Evolutionary conservation across 2,113 vertebrate genomes (phyloP).

Genomic region (Nyctereutes procyonoides): DNA sequence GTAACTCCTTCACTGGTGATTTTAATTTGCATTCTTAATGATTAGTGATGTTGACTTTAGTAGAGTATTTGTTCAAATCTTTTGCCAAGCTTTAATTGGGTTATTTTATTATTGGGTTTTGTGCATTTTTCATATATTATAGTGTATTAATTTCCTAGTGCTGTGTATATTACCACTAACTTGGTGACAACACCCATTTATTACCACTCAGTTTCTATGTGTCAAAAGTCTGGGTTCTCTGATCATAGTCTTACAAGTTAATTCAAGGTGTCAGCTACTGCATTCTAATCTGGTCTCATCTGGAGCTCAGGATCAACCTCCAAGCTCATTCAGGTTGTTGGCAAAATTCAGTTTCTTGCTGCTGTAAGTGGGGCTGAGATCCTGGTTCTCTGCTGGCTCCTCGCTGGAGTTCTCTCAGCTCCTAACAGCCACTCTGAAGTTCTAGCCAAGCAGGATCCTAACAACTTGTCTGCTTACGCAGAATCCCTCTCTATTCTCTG

Average conservation of each 20-base stretch:
- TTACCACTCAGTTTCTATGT: not conserved
- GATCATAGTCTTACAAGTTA: not conserved
- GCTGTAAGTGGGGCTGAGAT: fast-evolving
- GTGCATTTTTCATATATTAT: not conserved
- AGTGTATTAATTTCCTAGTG: not conserved
- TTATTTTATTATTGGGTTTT: slow-evolving; percentile 34
- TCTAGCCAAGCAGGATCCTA: not conserved
- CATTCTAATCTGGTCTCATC: not conserved
- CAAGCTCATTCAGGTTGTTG: not conserved
- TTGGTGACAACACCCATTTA: not conserved
- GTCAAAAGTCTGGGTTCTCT: not conserved
- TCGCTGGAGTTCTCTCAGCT: not conserved
- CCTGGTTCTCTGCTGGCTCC: not conserved
- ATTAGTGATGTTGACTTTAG: not conserved
- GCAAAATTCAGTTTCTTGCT: not conserved
- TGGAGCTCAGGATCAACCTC: not conserved
- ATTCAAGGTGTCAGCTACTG: not conserved
- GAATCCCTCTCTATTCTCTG: not conserved
- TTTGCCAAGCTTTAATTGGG: not conserved
- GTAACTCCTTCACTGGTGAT: not conserved
- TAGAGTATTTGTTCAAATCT: not conserved
- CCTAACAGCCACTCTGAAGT: not conserved
- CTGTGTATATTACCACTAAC: not conserved
- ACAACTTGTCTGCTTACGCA: not conserved
- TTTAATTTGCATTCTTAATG: not conserved